These are phyloP conservation scores for Cephus pygmeus DNA, from an alignment of 2,888 invertebrate species.

Conservation along the genomic window DNA sequence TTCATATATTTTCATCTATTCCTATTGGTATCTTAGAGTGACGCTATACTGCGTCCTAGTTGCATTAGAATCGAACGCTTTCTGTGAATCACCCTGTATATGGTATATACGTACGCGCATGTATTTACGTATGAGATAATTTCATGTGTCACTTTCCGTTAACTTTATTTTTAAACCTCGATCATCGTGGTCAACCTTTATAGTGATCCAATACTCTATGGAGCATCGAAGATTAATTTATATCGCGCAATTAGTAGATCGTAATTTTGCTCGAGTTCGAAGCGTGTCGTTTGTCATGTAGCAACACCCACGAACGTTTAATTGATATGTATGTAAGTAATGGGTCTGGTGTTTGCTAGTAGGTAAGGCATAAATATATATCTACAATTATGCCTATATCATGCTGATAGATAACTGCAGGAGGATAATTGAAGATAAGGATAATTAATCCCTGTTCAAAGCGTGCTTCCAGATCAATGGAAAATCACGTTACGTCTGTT, in stretches of 20 bases:
- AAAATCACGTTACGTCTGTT: background rate
- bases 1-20: background rate
- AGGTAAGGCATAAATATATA: background rate
- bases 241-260: background rate
- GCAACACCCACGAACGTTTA: constrained; percentile 1
- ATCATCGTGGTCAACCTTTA: background rate
- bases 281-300: constrained; percentile 2
- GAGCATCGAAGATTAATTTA: background rate
- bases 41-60: background rate
- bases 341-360: background rate
- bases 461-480: background rate
- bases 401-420: background rate
- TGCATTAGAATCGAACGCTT: background rate
- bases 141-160: too few relatives aligned
- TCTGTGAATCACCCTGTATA: constrained; percentile 12
- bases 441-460: background rate
- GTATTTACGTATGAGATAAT: constrained; percentile 8
- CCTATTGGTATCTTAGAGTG: background rate
- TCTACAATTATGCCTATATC: background rate
- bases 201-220: background rate
- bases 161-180: too few relatives aligned
- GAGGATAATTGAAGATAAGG: background rate
- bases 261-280: background rate
- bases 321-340: constrained; percentile 2
- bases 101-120: constrained; percentile 7